Evolutionary conservation across 64 coral and sea anemone species (phyloP), one percentile per base, ranked within the genome.

Genomic region (Exaiptasia diaphana): DNA sequence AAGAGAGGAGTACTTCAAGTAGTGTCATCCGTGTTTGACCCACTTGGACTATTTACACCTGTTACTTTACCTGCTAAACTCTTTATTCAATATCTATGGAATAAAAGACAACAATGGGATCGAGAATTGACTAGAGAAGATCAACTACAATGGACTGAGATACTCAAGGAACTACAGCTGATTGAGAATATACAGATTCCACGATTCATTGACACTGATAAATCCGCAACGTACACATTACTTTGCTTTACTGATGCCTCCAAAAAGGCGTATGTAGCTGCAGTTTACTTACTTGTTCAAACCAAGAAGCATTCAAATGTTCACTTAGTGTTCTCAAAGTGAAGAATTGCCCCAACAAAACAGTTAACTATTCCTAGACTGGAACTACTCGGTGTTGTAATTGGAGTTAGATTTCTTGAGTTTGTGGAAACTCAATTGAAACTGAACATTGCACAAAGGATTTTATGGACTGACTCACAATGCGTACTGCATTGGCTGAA

Each of bases 211-310:
- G 67, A 37, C 38, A 73, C 69, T 73, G 17, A 73, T 39, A 45
- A 32, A 14, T 73, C 69, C 26, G 41, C 69, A 43, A 73, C 30
- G 28, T 52, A 70, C 65, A 55, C 30, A 82, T 64, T 82, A 30
- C 48, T 82, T 20, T 82, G 64, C 39, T 82, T 82, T 32, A 82
- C 79, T 17, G 79, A 82, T 48, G 63, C 79, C 0, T 82, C 79
- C 17, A 53, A 15, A n/a, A 57, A 52, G 27, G 74, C 74, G 18
- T 76, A 55, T 29, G 49, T 49, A 11, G 73, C 7, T 34, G 49
- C 50, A 29, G 49, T 76, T 36, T 76, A 76, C 45, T 35, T 76
- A 53, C 35, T 53, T n/a, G 33, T 53, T 2, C 25, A 49, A 56
- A 53, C 38, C 6, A 33, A 20, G 3, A 33, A 28, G 49, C 42